Percentiles rank a stretch among this genome's conserved stretches.
These are phyloP conservation scores for Rhineura floridana DNA, from an alignment of 2,113 vertebrate genomes.

Conservation along the genomic window DNA sequence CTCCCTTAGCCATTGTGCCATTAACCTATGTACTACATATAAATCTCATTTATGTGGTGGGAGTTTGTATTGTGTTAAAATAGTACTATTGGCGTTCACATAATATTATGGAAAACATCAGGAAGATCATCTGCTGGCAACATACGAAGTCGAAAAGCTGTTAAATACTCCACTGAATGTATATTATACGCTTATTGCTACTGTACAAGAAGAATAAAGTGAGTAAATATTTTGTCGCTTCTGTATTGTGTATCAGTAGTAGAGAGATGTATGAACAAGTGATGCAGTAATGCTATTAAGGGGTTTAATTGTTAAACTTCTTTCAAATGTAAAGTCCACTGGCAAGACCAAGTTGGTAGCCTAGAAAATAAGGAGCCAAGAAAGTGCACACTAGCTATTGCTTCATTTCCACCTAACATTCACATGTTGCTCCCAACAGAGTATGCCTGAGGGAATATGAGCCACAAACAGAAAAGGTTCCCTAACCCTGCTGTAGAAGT, in stretches of 20 bases:
- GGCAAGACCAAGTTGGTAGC: not conserved
- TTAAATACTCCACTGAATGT: not conserved
- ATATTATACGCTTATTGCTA: not conserved
- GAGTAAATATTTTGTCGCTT: not conserved
- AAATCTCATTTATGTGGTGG: not conserved
- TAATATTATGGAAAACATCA: not conserved
- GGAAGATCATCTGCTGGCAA: no score
- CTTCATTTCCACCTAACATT: no score
- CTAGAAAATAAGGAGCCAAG: not conserved
- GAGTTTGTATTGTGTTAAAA: not conserved
- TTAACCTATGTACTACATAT: not conserved
- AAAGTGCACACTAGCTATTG: not conserved
- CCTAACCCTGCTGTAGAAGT: no score
- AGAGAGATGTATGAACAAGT: rapidly evolving
- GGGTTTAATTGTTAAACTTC: not conserved
- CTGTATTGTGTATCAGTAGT: not conserved
- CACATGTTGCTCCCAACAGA: not conserved
- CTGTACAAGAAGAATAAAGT: not conserved
- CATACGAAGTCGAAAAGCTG: not conserved
- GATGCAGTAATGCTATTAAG: not conserved
- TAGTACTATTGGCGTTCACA: not conserved
- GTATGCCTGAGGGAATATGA: no score
- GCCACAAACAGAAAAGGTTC: no score
- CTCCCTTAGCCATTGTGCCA: not conserved
- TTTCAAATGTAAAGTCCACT: not conserved